Conservation (phyloP, 2,797 vertebrate genomes). For the Falco biarmicus region DNA sequence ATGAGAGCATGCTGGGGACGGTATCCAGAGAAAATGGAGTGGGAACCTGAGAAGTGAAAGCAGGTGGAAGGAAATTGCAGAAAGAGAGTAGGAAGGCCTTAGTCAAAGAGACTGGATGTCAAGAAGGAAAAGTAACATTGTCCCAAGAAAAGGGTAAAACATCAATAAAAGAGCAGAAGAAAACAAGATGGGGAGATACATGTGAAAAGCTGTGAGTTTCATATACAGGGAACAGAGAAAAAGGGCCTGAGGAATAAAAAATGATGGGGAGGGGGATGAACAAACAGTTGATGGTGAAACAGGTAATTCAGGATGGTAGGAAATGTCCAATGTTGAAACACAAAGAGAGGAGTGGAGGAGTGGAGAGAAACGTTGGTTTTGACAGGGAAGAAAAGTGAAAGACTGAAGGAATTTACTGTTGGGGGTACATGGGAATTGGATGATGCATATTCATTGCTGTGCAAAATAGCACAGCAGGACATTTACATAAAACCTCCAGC, state of each 20-base stretch:
- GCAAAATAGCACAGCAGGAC: not conserved
- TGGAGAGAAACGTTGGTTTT: not conserved
- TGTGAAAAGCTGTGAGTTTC: not conserved
- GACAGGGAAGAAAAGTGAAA: not conserved
- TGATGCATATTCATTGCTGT: constrained; percentile 3
- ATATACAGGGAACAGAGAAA: not conserved
- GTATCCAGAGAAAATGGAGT: not conserved
- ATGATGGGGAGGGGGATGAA: rapidly evolving
- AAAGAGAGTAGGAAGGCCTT: not conserved
- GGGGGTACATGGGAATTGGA: not conserved
- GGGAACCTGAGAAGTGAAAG: not conserved
- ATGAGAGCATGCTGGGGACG: not conserved
- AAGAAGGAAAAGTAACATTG: not conserved
- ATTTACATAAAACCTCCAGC: constrained; percentile 21
- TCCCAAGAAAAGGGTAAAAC: not conserved
- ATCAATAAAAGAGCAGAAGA: not conserved
- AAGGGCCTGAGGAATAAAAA: not conserved
- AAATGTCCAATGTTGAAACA: not conserved
- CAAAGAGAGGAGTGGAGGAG: not conserved
- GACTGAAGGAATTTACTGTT: not conserved
- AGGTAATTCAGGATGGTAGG: not conserved
- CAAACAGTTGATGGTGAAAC: not conserved
- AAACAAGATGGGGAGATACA: not conserved
- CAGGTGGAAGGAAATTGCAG: not conserved
- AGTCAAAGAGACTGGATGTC: not conserved